Percentiles rank a stretch among this genome's conserved stretches.
Evolutionary conservation across 2,888 invertebrate genomes (phyloP).

Genomic region (Ceraclea dissimilis): DNA sequence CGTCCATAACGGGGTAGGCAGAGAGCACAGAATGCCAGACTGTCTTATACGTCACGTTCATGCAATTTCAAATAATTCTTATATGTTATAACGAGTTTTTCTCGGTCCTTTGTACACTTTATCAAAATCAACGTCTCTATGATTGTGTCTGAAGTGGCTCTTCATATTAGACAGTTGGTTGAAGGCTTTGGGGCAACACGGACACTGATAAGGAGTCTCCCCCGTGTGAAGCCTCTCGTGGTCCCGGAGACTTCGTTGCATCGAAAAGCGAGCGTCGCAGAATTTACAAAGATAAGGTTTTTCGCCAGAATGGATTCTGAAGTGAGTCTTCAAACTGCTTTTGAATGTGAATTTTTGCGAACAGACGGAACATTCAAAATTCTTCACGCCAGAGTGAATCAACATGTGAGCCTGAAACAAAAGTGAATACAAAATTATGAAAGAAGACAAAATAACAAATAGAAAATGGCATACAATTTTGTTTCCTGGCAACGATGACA

Average conservation of each 20-base stretch:
- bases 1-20: too few relatives aligned
- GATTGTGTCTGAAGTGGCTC: conserved; percentile 24
- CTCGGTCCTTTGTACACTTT: conserved; percentile 1
- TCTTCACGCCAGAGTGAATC: conserved; percentile 21
- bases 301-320: conserved; percentile 22
- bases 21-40: too few relatives aligned
- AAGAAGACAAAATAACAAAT: background rate
- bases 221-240: conserved; percentile 25
- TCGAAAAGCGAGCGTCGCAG: conserved; percentile 22
- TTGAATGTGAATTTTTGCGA: conserved; percentile 20
- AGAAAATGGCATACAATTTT: background rate
- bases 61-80: too few relatives aligned
- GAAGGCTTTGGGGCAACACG: conserved; percentile 22
- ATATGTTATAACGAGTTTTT: background rate
- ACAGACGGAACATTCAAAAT: conserved; percentile 21
- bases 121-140: conserved; percentile 18
- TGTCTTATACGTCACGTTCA: too few relatives aligned
- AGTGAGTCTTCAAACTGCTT: conserved; percentile 20
- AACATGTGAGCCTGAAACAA: conserved; percentile 19
- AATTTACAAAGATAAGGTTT: conserved; percentile 24
- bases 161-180: conserved; percentile 25
- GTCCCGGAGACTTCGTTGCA: conserved; percentile 21
- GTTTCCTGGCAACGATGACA: too few relatives aligned
- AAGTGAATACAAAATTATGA: background rate
- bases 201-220: conserved; percentile 23